Conservation (phyloP, 2,113 vertebrate genomes). For the Falcunculus frontatus region DNA sequence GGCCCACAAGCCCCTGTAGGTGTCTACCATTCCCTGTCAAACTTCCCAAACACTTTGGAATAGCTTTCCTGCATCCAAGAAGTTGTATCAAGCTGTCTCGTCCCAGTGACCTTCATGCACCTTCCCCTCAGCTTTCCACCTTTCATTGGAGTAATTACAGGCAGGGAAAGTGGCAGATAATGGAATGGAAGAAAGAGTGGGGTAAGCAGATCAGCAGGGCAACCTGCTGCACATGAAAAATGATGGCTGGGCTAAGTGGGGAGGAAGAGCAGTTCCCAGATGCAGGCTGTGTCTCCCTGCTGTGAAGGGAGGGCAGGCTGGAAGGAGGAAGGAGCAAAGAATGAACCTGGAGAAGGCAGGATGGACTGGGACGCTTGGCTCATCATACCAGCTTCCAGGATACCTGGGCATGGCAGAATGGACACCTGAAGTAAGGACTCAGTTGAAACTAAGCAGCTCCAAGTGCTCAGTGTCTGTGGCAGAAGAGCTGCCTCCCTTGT, state of each 20-base stretch:
- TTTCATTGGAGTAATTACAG: not conserved
- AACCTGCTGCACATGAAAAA: not conserved
- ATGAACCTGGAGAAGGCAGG: not conserved
- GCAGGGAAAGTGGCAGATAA: not conserved
- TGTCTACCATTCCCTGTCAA: not conserved
- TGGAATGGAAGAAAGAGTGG: not conserved
- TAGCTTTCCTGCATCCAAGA: not conserved
- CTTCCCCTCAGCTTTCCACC: not conserved
- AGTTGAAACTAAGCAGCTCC: not conserved
- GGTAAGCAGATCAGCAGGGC: not conserved
- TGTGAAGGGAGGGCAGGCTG: not conserved
- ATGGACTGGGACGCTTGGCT: not conserved
- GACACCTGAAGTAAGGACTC: not conserved
- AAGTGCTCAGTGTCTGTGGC: not conserved
- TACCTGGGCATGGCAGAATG: not conserved
- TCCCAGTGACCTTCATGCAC: not conserved
- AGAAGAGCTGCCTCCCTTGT: not conserved
- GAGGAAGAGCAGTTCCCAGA: not conserved
- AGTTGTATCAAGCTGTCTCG: not conserved
- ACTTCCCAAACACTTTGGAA: not conserved
- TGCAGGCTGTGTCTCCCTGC: not conserved
- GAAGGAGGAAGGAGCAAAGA: not conserved
- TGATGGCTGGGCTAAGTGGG: not conserved
- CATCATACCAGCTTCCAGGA: not conserved
- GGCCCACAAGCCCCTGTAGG: not conserved